A percentile compares a stretch with the other conserved stretches of the same genome.
phyloP scores from a whole-genome alignment of 64 coral and sea anemone species.

The Montipora efflorescens region DNA sequence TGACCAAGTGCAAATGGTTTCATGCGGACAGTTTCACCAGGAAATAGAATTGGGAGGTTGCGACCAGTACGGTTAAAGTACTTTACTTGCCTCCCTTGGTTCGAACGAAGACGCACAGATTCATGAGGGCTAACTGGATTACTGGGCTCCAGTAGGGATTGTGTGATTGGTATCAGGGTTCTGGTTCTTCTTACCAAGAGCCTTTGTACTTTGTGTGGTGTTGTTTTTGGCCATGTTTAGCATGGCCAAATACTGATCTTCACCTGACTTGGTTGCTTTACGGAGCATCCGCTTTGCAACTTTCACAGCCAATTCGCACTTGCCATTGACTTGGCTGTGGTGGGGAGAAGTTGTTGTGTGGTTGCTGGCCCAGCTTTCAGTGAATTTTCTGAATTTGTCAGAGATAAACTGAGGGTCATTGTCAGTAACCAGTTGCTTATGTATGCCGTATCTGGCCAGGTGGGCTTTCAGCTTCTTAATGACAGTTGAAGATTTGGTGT shows the following conservation, averaged over 20 bases:
- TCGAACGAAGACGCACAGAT: background rate
- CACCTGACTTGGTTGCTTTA: constrained; percentile 30
- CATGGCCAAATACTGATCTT: constrained; percentile 63
- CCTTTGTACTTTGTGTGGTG: constrained; percentile 41
- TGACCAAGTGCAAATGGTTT: constrained; percentile 22
- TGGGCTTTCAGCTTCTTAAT: constrained; percentile 41
- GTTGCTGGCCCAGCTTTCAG: constrained; percentile 16
- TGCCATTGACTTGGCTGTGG: constrained; percentile 47
- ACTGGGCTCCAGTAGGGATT: constrained; percentile 19
- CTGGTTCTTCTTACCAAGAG: constrained; percentile 39
- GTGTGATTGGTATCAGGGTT: constrained; percentile 52
- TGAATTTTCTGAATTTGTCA: constrained; percentile 21
- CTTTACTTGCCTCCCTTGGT: background rate
- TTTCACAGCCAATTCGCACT: constrained; percentile 57
- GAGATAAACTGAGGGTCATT: constrained; percentile 41
- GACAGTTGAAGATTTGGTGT: background rate
- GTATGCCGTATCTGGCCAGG: constrained; percentile 21
- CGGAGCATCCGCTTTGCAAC: constrained; percentile 36
- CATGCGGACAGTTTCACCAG: constrained; percentile 40
- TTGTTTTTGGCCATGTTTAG: too few species aligned
- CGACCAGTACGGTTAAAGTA: constrained; percentile 22
- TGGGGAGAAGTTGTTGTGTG: constrained; percentile 31
- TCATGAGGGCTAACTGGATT: background rate
- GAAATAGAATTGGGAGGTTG: constrained; percentile 14
- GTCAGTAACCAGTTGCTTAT: constrained; percentile 12